Conservation (phyloP, 2,113 vertebrate species). For the Sminthopsis crassicaudata region DNA sequence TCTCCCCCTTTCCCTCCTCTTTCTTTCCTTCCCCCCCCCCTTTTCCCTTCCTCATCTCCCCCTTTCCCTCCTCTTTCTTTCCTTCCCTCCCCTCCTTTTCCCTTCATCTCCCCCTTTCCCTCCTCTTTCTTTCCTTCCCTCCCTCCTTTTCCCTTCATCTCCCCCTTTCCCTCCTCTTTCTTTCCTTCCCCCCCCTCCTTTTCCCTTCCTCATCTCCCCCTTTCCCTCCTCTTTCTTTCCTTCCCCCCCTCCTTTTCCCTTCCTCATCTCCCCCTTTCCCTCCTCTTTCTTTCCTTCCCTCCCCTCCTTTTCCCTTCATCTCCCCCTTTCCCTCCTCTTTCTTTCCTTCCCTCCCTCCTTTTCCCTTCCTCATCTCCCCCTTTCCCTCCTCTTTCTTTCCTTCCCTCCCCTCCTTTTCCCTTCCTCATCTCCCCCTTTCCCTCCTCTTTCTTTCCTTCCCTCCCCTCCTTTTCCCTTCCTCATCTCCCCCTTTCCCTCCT, state of each 20-base stretch:
- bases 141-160: too few relatives aligned
- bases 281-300: too few relatives aligned
- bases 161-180: too few relatives aligned
- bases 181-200: accelerated
- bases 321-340: not conserved
- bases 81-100: too few relatives aligned
- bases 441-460: not conserved
- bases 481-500: not conserved
- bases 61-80: not conserved
- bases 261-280: too few relatives aligned
- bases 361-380: not conserved
- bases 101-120: too few relatives aligned
- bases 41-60: not conserved
- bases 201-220: too few relatives aligned
- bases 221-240: too few relatives aligned
- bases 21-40: not conserved
- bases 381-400: too few relatives aligned
- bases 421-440: not conserved
- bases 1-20: not conserved
- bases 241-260: too few relatives aligned
- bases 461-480: not conserved
- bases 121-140: too few relatives aligned
- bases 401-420: not conserved
- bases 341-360: not conserved
- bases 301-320: not conserved